Evolutionary conservation across 1,140 invertebrate genomes (phyloP), one percentile per base, ranked within the genome.

Genomic region (Nylanderia fulva): DNA sequence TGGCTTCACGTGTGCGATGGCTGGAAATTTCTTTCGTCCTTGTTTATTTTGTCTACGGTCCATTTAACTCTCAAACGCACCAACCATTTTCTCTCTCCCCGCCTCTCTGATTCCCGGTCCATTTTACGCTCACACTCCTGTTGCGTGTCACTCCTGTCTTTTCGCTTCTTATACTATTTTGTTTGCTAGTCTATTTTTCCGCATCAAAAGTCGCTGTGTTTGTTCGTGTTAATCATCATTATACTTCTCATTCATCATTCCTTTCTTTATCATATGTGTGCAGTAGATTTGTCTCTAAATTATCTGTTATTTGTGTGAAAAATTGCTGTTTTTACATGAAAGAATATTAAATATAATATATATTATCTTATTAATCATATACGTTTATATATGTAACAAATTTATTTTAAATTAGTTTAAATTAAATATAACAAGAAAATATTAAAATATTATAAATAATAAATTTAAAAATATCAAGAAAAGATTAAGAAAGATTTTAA

Each of bases 11-110:
- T 60, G 72, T 52, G 24, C 54, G 42, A 45, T 13, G 61, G 42
- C 42, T 45, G 54, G 66, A 82, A 79, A 69, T 63, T 45, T 48
- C 77, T 84, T 18, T 63, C 68, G 52, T 60, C 18, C 71, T 56
- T 89, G 89, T 90, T 90, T 89, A 90, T 92, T 91, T 87, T 87
- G 88, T 90, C 76, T 85, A 88, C 86, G 88, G 88, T 80, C 89
- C 90, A 93, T 92, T 91, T 91, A 92, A 92, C 90, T 90, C 91
- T 88, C 88, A 89, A 91, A 91, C 90, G 85, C 85, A 82, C 85
- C 54, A 86, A 85, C 86, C 74, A 91, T 92, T 92, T 86, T 84
- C 82, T 64, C 63, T 56, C 45, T 48, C 45, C 6, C 15, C 45
- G 15, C 27, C 68, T 61, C 45, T 48, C 15, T 15, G 45, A 75